Conservation (phyloP, 2,888 invertebrate species). For the Pseudoips prasinana region DNA sequence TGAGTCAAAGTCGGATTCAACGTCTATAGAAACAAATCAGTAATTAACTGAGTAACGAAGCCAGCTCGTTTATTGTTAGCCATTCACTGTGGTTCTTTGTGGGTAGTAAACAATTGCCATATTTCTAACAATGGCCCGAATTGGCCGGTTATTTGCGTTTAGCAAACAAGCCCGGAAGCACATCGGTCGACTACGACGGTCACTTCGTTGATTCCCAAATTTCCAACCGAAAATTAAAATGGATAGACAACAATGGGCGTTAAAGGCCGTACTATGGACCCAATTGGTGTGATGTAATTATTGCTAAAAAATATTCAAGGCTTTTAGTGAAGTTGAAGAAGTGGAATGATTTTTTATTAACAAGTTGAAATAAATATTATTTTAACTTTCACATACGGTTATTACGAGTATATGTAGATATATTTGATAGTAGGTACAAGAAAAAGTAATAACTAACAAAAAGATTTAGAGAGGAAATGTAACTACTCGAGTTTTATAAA, state of each 20-base stretch:
- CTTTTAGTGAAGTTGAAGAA: conserved; percentile 3
- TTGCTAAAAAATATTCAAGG: conserved; percentile 9
- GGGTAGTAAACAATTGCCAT: conserved; percentile 52
- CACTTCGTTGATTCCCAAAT: conserved; percentile 48
- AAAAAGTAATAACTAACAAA: too few species aligned
- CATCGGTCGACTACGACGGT: conserved; percentile 34
- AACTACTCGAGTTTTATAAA: too few species aligned
- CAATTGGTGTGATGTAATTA: conserved; percentile 17
- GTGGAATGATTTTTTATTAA: too few species aligned
- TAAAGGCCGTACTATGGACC: conserved; percentile 14
- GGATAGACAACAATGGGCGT: conserved; percentile 36
- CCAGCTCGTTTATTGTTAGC: conserved; percentile 32
- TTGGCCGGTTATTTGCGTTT: conserved; percentile 47
- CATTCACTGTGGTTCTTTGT: conserved; percentile 27
- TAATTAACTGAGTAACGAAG: conserved; percentile 1
- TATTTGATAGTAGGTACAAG: too few species aligned
- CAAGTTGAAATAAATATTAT: too few species aligned
- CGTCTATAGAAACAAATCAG: too few species aligned
- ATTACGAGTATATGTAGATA: too few species aligned
- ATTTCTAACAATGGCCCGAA: conserved; percentile 59
- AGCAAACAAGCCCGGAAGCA: conserved; percentile 43
- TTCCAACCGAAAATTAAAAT: conserved; percentile 50
- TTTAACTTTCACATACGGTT: too few species aligned
- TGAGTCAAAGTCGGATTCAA: too few species aligned
- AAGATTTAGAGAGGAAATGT: too few species aligned